These are phyloP conservation scores for Boloria selene DNA, from an alignment of 2,888 invertebrate species.

Conservation along the genomic window DNA sequence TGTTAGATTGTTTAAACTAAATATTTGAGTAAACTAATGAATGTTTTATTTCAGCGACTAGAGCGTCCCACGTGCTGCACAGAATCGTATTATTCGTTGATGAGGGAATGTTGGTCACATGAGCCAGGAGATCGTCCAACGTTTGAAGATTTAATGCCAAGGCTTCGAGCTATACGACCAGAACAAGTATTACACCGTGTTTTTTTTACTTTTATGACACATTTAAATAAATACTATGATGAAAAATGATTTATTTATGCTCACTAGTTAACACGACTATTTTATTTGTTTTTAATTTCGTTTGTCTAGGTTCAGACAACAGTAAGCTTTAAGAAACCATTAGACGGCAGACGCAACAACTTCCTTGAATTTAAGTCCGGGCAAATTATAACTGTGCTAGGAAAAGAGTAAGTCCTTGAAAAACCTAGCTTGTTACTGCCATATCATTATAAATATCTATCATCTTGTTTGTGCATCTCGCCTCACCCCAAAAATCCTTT, in stretches of 20 bases:
- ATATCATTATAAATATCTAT: conserved; percentile 3
- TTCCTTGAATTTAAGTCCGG: conserved; percentile 92
- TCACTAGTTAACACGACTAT: not conserved
- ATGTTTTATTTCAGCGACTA: conserved; percentile 82
- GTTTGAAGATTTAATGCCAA: conserved; percentile 91
- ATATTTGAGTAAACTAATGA: not conserved
- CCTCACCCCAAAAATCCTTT: conserved; percentile 37
- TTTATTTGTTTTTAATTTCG: not conserved
- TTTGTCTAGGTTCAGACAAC: conserved; percentile 86
- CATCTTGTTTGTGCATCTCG: conserved; percentile 10
- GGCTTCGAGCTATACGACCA: conserved; percentile 93
- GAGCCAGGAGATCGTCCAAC: conserved; percentile 94
- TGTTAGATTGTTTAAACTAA: too few relatives aligned
- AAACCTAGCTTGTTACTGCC: not conserved
- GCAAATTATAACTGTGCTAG: conserved; percentile 94
- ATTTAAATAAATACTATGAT: not conserved
- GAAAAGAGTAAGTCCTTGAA: conserved; percentile 64
- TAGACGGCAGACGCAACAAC: conserved; percentile 81
- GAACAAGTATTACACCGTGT: conserved; percentile 84
- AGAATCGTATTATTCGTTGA: conserved; percentile 93
- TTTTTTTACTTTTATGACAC: not conserved
- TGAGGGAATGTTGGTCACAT: conserved; percentile 98
- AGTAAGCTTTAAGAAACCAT: conserved; percentile 72
- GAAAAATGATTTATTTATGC: not conserved
- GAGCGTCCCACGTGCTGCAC: conserved; percentile 98